phyloP scores from a whole-genome alignment of 2,797 vertebrate species.

The Microhierax caerulescens region DNA sequence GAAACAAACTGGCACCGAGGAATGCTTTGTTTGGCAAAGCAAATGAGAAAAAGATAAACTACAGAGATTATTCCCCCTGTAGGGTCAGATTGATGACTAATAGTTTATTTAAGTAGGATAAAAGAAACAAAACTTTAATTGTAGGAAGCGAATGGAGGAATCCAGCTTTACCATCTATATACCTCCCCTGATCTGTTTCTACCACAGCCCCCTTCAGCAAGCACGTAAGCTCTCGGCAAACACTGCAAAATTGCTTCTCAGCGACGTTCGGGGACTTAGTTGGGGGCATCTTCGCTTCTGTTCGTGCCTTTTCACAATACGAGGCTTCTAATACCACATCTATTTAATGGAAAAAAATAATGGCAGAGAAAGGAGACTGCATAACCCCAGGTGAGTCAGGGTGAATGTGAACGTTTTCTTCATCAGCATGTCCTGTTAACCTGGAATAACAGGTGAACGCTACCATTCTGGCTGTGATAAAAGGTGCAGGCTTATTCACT shows the following conservation, averaged over 20 bases:
- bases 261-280: accelerated
- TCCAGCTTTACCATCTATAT: not conserved
- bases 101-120: not conserved
- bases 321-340: accelerated
- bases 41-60: not conserved
- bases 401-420: not conserved
- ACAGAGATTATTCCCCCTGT: not conserved
- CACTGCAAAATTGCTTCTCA: not conserved
- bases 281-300: not conserved
- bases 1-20: not conserved
- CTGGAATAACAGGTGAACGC: not conserved
- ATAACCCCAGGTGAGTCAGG: not conserved
- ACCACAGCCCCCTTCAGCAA: not conserved
- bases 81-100: not conserved
- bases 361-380: not conserved
- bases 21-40: not conserved
- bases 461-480: not conserved
- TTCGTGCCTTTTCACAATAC: not conserved
- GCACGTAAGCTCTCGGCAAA: not conserved
- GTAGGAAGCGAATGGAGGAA: not conserved
- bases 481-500: not conserved
- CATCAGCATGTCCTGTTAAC: not conserved
- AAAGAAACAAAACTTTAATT: not conserved
- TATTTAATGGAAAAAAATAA: not conserved
- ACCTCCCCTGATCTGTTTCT: not conserved